These are phyloP conservation scores for Sebastes umbrosus DNA, from an alignment of 2,797 vertebrate genomes.

Conservation along the genomic window DNA sequence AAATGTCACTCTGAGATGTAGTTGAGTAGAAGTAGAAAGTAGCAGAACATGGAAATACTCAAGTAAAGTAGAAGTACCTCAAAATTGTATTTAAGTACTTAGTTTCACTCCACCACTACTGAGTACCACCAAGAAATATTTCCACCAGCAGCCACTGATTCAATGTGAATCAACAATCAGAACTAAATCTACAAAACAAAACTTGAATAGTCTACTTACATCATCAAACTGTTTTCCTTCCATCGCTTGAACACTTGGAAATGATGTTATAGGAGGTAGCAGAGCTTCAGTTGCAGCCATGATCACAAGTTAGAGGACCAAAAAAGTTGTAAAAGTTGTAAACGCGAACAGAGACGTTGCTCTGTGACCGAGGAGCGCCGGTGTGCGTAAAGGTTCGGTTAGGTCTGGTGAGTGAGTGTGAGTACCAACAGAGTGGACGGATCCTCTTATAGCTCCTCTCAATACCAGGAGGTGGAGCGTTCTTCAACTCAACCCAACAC, in stretches of 20 bases:
- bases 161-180: too few relatives aligned
- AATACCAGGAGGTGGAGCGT: conserved; percentile 55
- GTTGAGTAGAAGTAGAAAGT: too few relatives aligned
- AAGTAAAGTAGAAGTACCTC: too few relatives aligned
- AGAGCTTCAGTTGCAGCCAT: conserved; percentile 84
- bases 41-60: too few relatives aligned
- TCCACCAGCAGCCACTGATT: background rate
- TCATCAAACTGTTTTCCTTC: conserved; percentile 79
- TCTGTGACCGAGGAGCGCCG: conserved; percentile 43
- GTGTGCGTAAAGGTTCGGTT: too few relatives aligned
- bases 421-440: background rate
- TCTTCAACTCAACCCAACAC: background rate
- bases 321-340: background rate
- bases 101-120: too few relatives aligned
- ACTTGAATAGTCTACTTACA: conserved; percentile 74
- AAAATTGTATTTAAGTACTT: too few relatives aligned
- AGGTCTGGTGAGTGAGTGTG: background rate
- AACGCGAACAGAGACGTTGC: background rate
- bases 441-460: conserved; percentile 51
- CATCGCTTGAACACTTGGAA: conserved; percentile 68
- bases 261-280: conserved; percentile 77
- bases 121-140: too few relatives aligned
- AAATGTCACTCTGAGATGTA: too few relatives aligned
- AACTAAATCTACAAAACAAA: background rate
- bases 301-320: background rate